Percentiles rank a stretch among this genome's conserved stretches.
These are phyloP conservation scores for Cryptotermes secundus DNA, from an alignment of 1,140 invertebrate species.

Conservation along the genomic window DNA sequence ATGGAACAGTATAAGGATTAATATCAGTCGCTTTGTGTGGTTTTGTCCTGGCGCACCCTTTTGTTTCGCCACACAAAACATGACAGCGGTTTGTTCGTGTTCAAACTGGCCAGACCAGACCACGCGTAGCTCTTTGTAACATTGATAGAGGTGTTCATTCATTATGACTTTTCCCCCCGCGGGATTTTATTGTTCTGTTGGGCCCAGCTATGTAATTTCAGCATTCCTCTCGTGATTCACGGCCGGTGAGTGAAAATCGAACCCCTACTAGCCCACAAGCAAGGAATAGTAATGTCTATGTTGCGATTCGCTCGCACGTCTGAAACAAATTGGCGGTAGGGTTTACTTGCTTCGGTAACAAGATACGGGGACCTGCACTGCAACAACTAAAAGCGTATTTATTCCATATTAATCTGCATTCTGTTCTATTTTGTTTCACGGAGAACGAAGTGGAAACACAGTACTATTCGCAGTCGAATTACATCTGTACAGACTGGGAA, in stretches of 20 bases:
- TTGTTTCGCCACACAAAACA: conserved; percentile 32
- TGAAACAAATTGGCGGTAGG: no score
- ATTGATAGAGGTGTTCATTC: conserved; percentile 27
- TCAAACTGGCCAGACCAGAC: background rate
- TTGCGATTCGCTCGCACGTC: conserved; percentile 18
- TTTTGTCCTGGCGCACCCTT: conserved; percentile 23
- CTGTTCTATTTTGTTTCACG: background rate
- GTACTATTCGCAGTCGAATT: no score
- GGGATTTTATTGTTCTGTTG: conserved; percentile 30
- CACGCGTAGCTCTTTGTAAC: conserved; percentile 14
- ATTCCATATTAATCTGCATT: background rate
- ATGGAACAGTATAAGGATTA: conserved; percentile 25
- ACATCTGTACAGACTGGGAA: no score
- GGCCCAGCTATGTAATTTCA: conserved; percentile 30
- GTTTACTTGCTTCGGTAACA: background rate
- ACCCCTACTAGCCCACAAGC: conserved; percentile 8
- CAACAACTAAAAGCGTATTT: background rate
- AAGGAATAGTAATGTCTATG: background rate
- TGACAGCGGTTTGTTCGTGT: conserved; percentile 27
- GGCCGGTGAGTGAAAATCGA: conserved; percentile 27
- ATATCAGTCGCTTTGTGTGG: conserved; percentile 32
- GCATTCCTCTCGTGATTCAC: conserved; percentile 33
- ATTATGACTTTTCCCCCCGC: conserved; percentile 30
- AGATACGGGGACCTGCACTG: background rate
- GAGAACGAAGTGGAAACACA: no score